Base-by-base conservation (phyloP, 2,113 vertebrate genomes). In the Sisor rabdophorus region DNA sequence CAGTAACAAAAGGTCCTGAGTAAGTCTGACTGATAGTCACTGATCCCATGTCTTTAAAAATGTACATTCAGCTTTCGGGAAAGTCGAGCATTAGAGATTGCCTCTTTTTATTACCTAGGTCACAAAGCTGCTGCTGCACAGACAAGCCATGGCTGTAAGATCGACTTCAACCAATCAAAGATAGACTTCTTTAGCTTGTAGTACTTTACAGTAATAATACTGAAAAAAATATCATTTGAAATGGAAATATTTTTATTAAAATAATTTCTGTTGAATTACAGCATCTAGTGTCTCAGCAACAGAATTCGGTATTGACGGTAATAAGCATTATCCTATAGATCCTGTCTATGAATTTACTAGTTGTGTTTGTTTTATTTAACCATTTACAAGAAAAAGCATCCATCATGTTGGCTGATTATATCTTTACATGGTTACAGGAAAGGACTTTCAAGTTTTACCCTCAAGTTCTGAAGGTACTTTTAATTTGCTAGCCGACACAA, bases 381-480 rank as follows among this genome's bases (percentile, higher is more conserved):
- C 6, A n/a, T 55, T 1, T 32, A 64, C 19, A 75, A 22, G 9
- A 11, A 17, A n/a, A 55, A n/a, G 0, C 22, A 52, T n/a, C 15
- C 12, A 24, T 22, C 22, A 4, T 17, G 11, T 48, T 28, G 16
- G 22, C 2, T 68, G 30, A 70, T 16, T n/a, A 3, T 71, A 3
- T 70, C 22, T 69, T 40, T 3, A 68, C 3, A 8, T 67, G 0
- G 15, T 80, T 65, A 63, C 78, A 84, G 80, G 80, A 65, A 64
- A 60, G 60, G 73, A 79, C 16, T 26, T 70, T 0, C 74, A 80
- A 36, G 36, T 55, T 48, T 71, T 32, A 8, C 73, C 71, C 9
- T 61, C 76, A 32, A 59, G 73, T 58, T 75, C 73, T 78, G 78
- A 83, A n/a, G 86, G 86, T 87, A 83, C 79, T 55, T 19, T 7